A percentile compares a stretch with the other conserved stretches of the same genome.
Conservation (phyloP, 1,140 invertebrate species). For the Drosophila paulistorum region DNA sequence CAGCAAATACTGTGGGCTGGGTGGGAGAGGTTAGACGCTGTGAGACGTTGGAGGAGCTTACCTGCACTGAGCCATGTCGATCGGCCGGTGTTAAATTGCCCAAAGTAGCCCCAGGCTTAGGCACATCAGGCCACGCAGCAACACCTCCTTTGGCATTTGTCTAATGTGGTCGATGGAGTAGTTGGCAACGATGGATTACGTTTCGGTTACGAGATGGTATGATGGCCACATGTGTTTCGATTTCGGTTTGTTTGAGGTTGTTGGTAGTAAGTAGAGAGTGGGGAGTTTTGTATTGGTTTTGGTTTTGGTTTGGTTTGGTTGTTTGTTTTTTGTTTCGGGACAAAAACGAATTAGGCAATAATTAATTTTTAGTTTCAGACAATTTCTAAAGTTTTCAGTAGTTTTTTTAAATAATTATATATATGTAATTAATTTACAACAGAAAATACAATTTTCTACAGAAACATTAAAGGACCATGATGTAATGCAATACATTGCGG, state of each 20-base stretch:
- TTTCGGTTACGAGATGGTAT: background rate
- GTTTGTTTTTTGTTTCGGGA: slow-evolving; percentile 57
- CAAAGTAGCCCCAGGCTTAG: slow-evolving; percentile 84
- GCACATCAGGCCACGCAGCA: slow-evolving; percentile 85
- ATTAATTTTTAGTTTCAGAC: slow-evolving; percentile 57
- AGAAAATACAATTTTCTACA: slow-evolving; percentile 53
- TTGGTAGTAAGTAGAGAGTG: slow-evolving; percentile 23
- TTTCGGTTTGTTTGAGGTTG: slow-evolving; percentile 45
- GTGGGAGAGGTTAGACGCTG: slow-evolving; percentile 32
- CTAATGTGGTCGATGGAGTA: slow-evolving; percentile 42
- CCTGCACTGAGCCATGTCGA: slow-evolving; percentile 97
- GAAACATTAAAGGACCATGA: slow-evolving; percentile 35
- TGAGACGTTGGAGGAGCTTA: slow-evolving; percentile 84
- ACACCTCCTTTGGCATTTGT: slow-evolving; percentile 83
- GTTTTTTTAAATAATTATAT: slow-evolving; percentile 3
- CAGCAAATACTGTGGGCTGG: slow-evolving; percentile 33
- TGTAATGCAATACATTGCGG: slow-evolving; percentile 22
- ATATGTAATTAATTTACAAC: slow-evolving; percentile 33
- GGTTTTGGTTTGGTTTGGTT: too few relatives aligned
- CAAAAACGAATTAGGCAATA: slow-evolving; percentile 73
- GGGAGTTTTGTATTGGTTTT: slow-evolving; percentile 14
- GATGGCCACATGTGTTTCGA: slow-evolving; percentile 15
- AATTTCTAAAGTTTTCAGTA: slow-evolving; percentile 36
- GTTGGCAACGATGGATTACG: slow-evolving; percentile 5
- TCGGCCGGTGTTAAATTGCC: slow-evolving; percentile 94